A percentile compares a stretch with the other conserved stretches of the same genome.
Conservation (phyloP, 2,113 vertebrate genomes). For the Potamarius usumacintae region DNA sequence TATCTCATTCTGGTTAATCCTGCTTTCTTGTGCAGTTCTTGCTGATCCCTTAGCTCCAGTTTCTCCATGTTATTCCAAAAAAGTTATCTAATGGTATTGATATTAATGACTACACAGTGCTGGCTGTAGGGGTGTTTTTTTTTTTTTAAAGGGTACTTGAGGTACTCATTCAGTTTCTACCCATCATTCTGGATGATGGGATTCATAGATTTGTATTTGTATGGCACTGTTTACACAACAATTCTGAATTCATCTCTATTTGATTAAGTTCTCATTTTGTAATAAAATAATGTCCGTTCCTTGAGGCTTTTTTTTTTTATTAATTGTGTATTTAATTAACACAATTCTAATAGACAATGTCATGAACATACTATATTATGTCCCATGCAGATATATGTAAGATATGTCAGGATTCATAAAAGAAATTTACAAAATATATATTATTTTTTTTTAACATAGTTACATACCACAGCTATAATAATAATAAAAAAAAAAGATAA, state of each 20-base stretch:
- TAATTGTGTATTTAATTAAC: neutral
- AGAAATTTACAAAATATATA: neutral
- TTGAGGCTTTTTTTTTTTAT: neutral
- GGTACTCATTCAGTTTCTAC: neutral
- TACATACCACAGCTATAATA: neutral
- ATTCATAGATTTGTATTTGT: neutral
- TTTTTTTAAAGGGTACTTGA: neutral
- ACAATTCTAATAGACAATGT: neutral
- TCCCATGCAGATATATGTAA: neutral
- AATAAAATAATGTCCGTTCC: neutral
- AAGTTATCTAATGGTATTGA: neutral
- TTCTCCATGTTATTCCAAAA: neutral
- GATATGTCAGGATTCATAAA: neutral
- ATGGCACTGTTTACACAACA: neutral
- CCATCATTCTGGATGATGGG: neutral
- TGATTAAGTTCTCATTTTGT: neutral
- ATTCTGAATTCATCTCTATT: neutral
- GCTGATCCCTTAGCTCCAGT: neutral
- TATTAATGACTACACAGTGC: neutral
- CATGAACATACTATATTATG: neutral
- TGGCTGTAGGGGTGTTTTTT: neutral
- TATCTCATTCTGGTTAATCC: conserved; percentile 20
- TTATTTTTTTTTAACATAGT: neutral
- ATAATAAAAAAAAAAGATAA: neutral
- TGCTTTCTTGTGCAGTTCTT: conserved; percentile 6